Percentiles rank a stretch among this genome's conserved stretches.
phyloP scores from a whole-genome alignment of 2,113 vertebrate species.

The Osmerus eperlanus region DNA sequence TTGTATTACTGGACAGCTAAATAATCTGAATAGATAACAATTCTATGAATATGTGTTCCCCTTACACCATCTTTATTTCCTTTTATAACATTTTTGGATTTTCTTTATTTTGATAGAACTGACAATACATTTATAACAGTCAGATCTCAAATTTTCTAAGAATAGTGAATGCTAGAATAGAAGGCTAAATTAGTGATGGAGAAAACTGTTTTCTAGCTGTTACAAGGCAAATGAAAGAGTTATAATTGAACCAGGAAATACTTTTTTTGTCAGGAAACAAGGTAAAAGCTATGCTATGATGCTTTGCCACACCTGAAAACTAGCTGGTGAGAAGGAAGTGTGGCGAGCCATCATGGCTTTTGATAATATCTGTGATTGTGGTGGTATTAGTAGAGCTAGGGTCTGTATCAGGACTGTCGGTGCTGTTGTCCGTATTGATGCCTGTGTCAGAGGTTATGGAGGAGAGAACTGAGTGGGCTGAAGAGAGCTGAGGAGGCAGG shows the following conservation, averaged over 20 bases:
- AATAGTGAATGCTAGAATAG: constrained; percentile 60
- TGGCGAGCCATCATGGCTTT: constrained; percentile 32
- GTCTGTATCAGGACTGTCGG: constrained; percentile 41
- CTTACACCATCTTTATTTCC: constrained; percentile 17
- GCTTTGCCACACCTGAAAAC: constrained; percentile 53
- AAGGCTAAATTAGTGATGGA: constrained; percentile 53
- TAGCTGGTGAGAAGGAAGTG: constrained; percentile 57
- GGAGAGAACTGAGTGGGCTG: constrained; percentile 69
- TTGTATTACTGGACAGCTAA: constrained; percentile 79
- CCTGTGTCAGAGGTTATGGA: constrained; percentile 42
- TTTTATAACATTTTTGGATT: constrained; percentile 5
- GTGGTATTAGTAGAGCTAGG: not conserved
- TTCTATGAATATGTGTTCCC: constrained; percentile 66
- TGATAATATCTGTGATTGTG: not conserved
- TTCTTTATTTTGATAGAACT: constrained; percentile 28
- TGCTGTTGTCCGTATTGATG: constrained; percentile 21
- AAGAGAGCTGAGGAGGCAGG: constrained; percentile 75
- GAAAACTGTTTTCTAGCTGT: constrained; percentile 52
- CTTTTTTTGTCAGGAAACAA: constrained; percentile 21
- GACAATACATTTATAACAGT: constrained; percentile 36
- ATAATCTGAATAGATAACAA: constrained; percentile 75
- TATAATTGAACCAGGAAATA: constrained; percentile 37
- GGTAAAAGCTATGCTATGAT: constrained; percentile 1
- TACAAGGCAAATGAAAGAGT: constrained; percentile 52
- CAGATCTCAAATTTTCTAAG: constrained; percentile 28